Percentiles rank a stretch among this genome's conserved stretches.
Evolutionary conservation across 2,888 invertebrate genomes (phyloP).

Genomic region (Platynereis dumerilii): DNA sequence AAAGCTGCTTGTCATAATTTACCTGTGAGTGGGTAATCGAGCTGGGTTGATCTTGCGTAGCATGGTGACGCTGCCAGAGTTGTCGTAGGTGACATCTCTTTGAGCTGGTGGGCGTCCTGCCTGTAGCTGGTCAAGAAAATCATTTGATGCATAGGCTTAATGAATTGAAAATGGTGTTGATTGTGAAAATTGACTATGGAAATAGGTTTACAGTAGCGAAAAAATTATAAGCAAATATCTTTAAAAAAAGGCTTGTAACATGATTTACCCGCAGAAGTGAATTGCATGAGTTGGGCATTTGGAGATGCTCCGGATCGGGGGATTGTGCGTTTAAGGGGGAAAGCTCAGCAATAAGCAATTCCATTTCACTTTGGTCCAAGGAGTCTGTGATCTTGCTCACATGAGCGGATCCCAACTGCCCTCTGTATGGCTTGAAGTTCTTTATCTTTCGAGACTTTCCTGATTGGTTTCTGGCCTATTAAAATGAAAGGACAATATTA

Average conservation of each 20-base stretch:
- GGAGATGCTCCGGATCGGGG: constrained; percentile 33
- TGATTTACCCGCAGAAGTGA: constrained; percentile 56
- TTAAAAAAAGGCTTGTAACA: no score
- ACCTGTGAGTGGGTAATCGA: constrained; percentile 50
- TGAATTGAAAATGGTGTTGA: no score
- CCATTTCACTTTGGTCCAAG: constrained; percentile 52
- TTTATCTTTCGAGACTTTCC: background rate
- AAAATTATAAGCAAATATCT: no score
- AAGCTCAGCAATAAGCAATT: constrained; percentile 43
- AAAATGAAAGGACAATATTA: no score
- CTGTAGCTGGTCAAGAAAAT: constrained; percentile 45
- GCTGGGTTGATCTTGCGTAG: constrained; percentile 55
- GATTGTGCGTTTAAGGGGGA: constrained; percentile 21
- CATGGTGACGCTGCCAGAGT: constrained; percentile 57
- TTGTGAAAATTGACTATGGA: no score
- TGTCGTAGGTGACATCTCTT: constrained; percentile 59
- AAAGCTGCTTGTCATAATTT: background rate
- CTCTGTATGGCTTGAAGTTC: constrained; percentile 51
- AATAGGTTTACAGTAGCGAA: no score
- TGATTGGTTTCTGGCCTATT: no score
- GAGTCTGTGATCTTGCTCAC: constrained; percentile 49
- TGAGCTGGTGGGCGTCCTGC: constrained; percentile 57
- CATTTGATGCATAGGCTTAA: no score
- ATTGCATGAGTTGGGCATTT: constrained; percentile 58
- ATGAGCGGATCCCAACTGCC: constrained; percentile 47